Percentiles rank a stretch among this genome's conserved stretches.
Evolutionary conservation across 2,888 invertebrate genomes (phyloP).

Genomic region (Lissonota sp.): DNA sequence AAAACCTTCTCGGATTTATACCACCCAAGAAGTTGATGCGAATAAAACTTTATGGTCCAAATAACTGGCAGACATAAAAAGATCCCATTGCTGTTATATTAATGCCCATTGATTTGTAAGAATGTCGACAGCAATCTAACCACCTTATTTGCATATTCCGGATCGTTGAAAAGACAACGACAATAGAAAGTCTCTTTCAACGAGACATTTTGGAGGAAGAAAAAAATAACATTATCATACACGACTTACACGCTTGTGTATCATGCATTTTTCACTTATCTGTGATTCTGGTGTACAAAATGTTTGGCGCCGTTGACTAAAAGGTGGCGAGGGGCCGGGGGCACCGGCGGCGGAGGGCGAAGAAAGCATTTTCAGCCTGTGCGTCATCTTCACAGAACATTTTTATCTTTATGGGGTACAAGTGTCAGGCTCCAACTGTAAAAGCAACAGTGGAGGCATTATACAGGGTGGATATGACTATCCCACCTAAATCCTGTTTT

Average conservation of each 20-base stretch:
- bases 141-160: not conserved
- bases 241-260: not conserved
- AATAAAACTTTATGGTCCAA: not conserved
- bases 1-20: too few species aligned
- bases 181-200: conserved; percentile 37
- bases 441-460: conserved; percentile 52
- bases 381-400: conserved; percentile 50
- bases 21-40: not conserved
- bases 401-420: conserved; percentile 61
- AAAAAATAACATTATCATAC: not conserved
- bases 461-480: conserved; percentile 30
- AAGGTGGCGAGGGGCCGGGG: conserved; percentile 23
- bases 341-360: conserved; percentile 6
- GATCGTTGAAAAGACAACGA: not conserved
- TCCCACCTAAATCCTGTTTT: conserved; percentile 3
- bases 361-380: conserved; percentile 60
- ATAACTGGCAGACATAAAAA: not conserved
- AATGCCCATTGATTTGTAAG: too few species aligned
- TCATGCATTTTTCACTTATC: conserved; percentile 50
- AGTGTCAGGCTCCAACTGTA: conserved; percentile 50
- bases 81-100: too few species aligned
- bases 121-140: too few species aligned
- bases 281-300: conserved; percentile 51
- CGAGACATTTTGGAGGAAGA: not conserved
- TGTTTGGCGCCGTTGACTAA: conserved; percentile 39